Base-by-base conservation (phyloP, 2,888 invertebrate species). In the Uloborus plumipes region DNA sequence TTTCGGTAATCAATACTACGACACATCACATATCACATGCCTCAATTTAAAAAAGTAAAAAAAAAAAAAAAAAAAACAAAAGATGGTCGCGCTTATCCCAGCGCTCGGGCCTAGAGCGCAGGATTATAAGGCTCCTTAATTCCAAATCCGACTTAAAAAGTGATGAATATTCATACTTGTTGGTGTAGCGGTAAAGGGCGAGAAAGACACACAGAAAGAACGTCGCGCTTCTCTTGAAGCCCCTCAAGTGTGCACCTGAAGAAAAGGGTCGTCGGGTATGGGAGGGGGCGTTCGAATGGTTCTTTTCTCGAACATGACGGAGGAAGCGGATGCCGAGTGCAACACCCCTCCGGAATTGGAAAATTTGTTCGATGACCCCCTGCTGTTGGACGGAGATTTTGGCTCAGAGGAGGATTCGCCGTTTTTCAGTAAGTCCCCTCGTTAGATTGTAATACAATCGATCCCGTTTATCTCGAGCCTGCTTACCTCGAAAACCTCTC, bases 381-480 rank as follows among this genome's bases (percentile, higher is more conserved):
- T 76, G 18, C 47, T 76, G 14, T 22, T 71, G 47, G 81, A 76
- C 2, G 71, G 65, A 16, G 71, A 71, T 22, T 82, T 76, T 22
- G 65, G 81, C 22, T 75, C 71, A 0, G 81, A 82, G 15, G 81
- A 82, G 50, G 75, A 82, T 15, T 65, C 75, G 0, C 31, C 81
- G 7, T 82, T 76, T 50, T 75, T 75, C 26, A 74, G 75, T 76
- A 75, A 39, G 77, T 77, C 22, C 22, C 9, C 9, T 39, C 47
- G n/a, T 65, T 49, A n/a, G 11, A 14, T 16, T 62, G 26, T 31
- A 31, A 31, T n/a, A n/a, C n/a, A n/a, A n/a, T n/a, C n/a, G n/a
- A n/a, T n/a, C n/a, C n/a, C n/a, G n/a, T n/a, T n/a, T n/a, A n/a
- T n/a, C n/a, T n/a, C n/a, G n/a, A n/a, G n/a, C n/a, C n/a, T n/a